Conservation (phyloP, 2,113 vertebrate species). For the Salvelinus sp. region DNA sequence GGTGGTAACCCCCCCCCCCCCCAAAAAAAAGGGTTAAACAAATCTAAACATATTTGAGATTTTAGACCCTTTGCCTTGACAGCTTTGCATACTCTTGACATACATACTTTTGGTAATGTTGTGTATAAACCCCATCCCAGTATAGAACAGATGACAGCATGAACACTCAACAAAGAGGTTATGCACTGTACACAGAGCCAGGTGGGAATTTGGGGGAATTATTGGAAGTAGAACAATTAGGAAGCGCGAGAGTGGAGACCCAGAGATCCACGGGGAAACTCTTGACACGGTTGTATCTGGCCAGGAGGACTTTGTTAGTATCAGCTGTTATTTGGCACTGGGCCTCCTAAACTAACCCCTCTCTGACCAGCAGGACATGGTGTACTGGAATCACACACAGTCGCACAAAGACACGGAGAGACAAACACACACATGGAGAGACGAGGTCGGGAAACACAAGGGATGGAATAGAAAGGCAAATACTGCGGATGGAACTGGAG, state of each 20-base stretch:
- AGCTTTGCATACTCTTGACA: no score
- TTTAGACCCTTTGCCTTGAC: no score
- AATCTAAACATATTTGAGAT: no score
- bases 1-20: no score
- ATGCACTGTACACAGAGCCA: not conserved
- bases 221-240: slow-evolving; percentile 29
- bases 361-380: no score
- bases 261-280: slow-evolving; percentile 8
- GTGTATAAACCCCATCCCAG: not conserved
- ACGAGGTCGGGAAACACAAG: not conserved
- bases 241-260: not conserved
- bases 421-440: no score
- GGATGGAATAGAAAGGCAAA: not conserved
- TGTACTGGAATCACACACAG: no score
- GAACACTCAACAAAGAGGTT: not conserved
- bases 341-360: not conserved
- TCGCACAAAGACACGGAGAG: no score
- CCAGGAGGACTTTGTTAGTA: slow-evolving; percentile 12
- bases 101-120: no score
- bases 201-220: slow-evolving; percentile 30
- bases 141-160: not conserved
- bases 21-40: no score
- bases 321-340: slow-evolving; percentile 27
- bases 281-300: not conserved
- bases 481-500: not conserved